Evolutionary conservation across 2,113 vertebrate genomes (phyloP), one percentile per base, ranked within the genome.

Genomic region (Alectura lathami): DNA sequence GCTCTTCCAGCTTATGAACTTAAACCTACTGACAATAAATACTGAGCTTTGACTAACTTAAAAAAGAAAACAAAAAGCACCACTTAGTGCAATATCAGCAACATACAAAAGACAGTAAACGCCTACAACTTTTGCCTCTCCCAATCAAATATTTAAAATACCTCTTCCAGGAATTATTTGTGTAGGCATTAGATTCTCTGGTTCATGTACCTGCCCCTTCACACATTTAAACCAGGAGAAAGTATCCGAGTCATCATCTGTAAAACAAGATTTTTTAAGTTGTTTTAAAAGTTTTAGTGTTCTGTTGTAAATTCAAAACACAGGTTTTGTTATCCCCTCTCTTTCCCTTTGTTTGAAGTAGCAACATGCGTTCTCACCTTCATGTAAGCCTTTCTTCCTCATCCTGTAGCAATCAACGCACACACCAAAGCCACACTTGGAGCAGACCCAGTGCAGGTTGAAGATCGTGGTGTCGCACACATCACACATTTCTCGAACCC

Each of bases 151-250:
- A 79, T 26, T 80, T 64, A 16, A 93, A 85, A n/a, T 98, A 98
- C 98, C 98, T 98, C 97, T 98, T 88, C 98, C 98, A 4, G 98
- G 98, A 93, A 98, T 98, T 80, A 98, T 98, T 91, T 98, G 98
- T 5, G 98, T 98, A 23, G 98, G 98, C 98, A 98, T 98, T 34
- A 98, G 90, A 93, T 97, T 98, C 87, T 98, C 98, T 15, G 98
- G 98, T 43, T 98, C 98, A 15, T 98, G 98, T 9, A 56, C 85
- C 81, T 98, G 98, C 13, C 98, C 98, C 87, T 98, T 98, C 77
- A 97, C 98, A 91, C 98, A 98, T 53, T 98, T 98, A 70, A 98
- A 96, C 98, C 98, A 98, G 22, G 97, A 97, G 92, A 98, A 98
- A 26, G 97, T 97, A 86, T 98, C 98, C 0, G 97, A 97, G 50